Evolutionary conservation across 2,113 vertebrate genomes (phyloP), one percentile per base, ranked within the genome.

Genomic region (Atherinomorus stipes): DNA sequence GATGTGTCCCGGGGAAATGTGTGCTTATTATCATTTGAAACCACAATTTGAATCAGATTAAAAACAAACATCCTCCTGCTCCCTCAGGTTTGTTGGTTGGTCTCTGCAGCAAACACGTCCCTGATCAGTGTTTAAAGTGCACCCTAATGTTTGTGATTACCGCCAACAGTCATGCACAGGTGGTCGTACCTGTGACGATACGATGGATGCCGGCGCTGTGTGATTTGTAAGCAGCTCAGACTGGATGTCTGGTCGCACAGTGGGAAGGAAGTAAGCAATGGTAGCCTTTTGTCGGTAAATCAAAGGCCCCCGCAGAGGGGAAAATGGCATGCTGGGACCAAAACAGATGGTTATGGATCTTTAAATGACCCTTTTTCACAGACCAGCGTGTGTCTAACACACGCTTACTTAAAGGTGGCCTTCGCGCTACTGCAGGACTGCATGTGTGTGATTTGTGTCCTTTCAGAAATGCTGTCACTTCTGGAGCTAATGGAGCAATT

Each of bases 311-410:
- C 16, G 40, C 78, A 13, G 81, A 73, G 88, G 78, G 40, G 74
- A 82, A 85, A 88, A 86, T 86, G 66, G 75, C 83, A 71, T 49
- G 80, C 70, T 81, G 85, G 52, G 80, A 75, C 64, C 68, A 65
- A 74, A 91, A 82, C 84, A 88, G 87, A 89, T 88, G 89, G 78
- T 23, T 50, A 76, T 85, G 76, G 72, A 84, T 85, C 82, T 88
- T 84, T 85, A 88, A 90, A 85, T 87, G 71, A 87, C 85, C 85
- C 73, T 70, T 65, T 88, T 81, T 80, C 74, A 84, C 80, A 79
- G 75, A 72, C 53, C 77, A 77, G 80, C 66, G 15, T 84, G 87
- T 53, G 70, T 72, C 57, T 9, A 65, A 82, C 76, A 86, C 84
- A 70, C 68, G 18, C 64, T 85, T 74, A 52, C 65, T 65, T 70